Base-by-base conservation (phyloP, 2,113 vertebrate genomes). In the Ochotona curzoniae region DNA sequence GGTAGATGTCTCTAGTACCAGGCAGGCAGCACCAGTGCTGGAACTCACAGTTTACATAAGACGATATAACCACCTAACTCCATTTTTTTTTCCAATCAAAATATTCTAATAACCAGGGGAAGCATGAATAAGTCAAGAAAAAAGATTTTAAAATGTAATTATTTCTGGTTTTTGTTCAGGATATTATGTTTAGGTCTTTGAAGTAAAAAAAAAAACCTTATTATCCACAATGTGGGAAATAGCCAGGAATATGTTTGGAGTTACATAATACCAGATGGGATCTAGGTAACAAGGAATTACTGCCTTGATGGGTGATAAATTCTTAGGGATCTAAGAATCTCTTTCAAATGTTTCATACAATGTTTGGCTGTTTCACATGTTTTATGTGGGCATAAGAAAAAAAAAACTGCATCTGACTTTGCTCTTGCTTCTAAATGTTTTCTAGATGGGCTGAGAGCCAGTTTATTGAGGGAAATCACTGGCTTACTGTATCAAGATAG, bases 401-500 rank as follows among this genome's bases (percentile, higher is more conserved):
- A 64, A 82, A 90, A 79, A 92, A 96, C 15, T 26, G 67, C 26
- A 7, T 1, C 17, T 91, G 90, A 78, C 87, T 93, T 91, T 94
- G 49, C 0, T 51, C 84, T 89, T 95, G 0, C 0, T 94, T 95
- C 70, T 38, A 82, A 83, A 66, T 94, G 44, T 21, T 91, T 96
- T 94, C 92, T 76, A 71, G 61, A 90, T 95, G 49, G 14, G 17
- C 51, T 23, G 9, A 30, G 9, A 93, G 3, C 75, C 20, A 35
- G 61, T 63, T 94, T 47, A 81, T 96, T 73, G 93, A 74, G 64
- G 94, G 69, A 90, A 91, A 25, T 81, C 78, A 93, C 60, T 70
- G 13, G 71, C 82, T 94, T 35, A 84, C 89, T 93, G 69, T 80
- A 91, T 85, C 9, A 79, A 26, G 38, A 78, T 95, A 87, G 14